Percentiles rank a stretch among this genome's conserved stretches.
Evolutionary conservation across 37 sponge, comb jelly and placozoan species (phyloP).

Genomic region (Dysidea cf. avara): DNA sequence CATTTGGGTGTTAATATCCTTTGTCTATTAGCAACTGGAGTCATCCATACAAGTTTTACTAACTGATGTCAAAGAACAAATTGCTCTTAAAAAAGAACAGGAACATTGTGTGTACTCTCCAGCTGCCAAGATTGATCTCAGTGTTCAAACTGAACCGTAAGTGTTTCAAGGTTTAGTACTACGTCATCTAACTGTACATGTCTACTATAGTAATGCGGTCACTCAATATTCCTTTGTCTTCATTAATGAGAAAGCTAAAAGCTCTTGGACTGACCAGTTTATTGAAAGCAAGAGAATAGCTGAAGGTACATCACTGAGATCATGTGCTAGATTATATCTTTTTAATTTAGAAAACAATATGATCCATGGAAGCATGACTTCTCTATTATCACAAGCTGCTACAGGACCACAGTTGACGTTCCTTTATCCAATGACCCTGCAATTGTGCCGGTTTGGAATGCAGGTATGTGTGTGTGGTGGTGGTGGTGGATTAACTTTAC

Average conservation of each 20-base stretch:
- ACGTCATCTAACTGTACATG: constrained; percentile 36
- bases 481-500: too few species aligned
- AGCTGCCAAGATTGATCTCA: too few species aligned
- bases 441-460: constrained; percentile 55
- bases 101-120: too few species aligned
- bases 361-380: too few species aligned
- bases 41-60: too few species aligned
- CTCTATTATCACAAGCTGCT: too few species aligned
- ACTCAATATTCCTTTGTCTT: constrained; percentile 8
- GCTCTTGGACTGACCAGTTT: constrained; percentile 55
- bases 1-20: too few species aligned
- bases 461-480: constrained; percentile 22
- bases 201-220: background rate
- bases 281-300: constrained; percentile 33
- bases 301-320: constrained; percentile 20
- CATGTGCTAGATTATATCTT: background rate
- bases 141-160: too few species aligned
- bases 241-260: constrained; percentile 6
- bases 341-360: background rate
- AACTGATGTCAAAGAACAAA: too few species aligned
- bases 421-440: constrained; percentile 43
- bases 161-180: constrained; percentile 27
- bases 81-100: too few species aligned
- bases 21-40: too few species aligned
- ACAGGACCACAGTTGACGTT: constrained; percentile 22